Base-by-base conservation (phyloP, 2,113 vertebrate species). In the Larimichthys crocea region DNA sequence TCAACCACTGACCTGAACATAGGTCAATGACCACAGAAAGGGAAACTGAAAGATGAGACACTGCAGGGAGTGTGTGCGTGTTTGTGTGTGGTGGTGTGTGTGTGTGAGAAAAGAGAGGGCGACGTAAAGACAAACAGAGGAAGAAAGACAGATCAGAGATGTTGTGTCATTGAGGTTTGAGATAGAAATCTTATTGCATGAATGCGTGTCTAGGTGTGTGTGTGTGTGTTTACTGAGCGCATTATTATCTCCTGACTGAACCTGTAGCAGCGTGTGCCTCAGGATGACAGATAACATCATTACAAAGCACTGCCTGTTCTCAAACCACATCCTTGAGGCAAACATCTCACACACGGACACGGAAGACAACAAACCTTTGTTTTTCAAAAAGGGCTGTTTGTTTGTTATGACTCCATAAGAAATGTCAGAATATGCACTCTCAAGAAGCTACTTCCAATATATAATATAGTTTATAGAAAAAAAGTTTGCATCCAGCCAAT, bases 11-110 rank as follows among this genome's bases (percentile, higher is more conserved):
- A 91, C 87, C 89, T 67, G 61, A 86, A 74, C 80, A 85, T 80
- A 85, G 90, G 89, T 91, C 91, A 91, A 81, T 53, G 76, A 82
- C 84, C 83, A 66, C 48, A 42, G 74, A 86, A 71, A 85, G 80
- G 77, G 76, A 80, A 82, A 80, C 82, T 88, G 91, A 88, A 91
- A 90, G 80, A 80, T 4, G 89, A 89, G 86, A 83, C 84, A 53
- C 64, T 60, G 61, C 56, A n/a, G 44, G 17, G 75, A 35, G 56
- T 1, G 60, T 44, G 70, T 70, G 46, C 35, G 68, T 29, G 64
- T 62, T 56, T 52, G 42, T 53, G 42, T 63, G 31, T 67, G 35
- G 7, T 7, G 7, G 35, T 40, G 50, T 69, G 64, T 40, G 57
- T 70, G 31, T 67, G 50, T 64, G 59, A 49, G 52, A 53, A 8